phyloP scores from a whole-genome alignment of 2,113 vertebrate genomes.

The Pedetes capensis region DNA sequence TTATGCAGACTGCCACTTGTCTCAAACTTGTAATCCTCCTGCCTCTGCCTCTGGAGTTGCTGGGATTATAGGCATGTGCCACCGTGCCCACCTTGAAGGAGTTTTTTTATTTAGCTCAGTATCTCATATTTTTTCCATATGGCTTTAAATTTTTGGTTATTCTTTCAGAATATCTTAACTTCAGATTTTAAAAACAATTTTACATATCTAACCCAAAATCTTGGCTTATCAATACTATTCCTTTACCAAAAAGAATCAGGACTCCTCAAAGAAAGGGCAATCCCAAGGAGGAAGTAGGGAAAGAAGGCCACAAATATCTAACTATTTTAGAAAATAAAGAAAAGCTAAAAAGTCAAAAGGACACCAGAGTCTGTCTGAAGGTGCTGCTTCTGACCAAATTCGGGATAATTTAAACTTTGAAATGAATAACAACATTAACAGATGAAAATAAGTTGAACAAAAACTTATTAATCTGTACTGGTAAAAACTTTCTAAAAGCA shows the following conservation, averaged over 20 bases:
- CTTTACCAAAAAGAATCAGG: neutral
- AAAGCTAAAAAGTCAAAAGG: neutral
- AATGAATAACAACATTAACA: neutral
- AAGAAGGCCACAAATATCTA: neutral
- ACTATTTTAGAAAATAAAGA: slow-evolving; percentile 30
- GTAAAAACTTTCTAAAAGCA: too few relatives aligned
- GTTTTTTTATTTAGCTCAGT: neutral
- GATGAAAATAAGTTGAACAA: neutral
- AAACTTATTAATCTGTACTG: neutral
- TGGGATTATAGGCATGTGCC: too few relatives aligned
- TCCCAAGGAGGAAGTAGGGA: neutral
- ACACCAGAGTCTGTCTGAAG: neutral
- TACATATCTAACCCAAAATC: neutral
- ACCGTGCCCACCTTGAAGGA: too few relatives aligned
- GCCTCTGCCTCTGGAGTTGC: too few relatives aligned
- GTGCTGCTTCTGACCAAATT: neutral
- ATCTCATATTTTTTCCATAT: neutral
- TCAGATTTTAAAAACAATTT: neutral
- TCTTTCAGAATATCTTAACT: neutral
- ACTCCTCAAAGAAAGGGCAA: slow-evolving; percentile 26
- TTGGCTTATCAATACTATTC: slow-evolving; percentile 9
- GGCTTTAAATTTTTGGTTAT: slow-evolving; percentile 25
- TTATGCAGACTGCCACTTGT: too few relatives aligned
- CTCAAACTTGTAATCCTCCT: too few relatives aligned
- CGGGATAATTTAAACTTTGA: neutral